Base-by-base conservation (phyloP, 2,888 invertebrate species). In the Linnaemya vulpina region DNA sequence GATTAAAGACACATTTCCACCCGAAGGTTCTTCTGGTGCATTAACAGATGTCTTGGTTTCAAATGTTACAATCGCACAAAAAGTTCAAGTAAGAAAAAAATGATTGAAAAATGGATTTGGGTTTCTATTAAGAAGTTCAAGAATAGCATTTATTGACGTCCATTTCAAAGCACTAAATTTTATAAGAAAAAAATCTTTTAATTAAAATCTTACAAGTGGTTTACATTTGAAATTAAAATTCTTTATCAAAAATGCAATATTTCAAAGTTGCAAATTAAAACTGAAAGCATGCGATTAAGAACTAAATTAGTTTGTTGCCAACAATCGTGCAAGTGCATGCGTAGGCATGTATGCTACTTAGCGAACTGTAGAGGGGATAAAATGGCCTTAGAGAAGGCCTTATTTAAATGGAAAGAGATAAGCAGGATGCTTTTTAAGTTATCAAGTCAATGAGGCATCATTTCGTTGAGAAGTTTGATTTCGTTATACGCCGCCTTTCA, bases 231-330 rank as follows among this genome's bases (percentile, higher is more conserved):
- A 53, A 38, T 68, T 55, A 10, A 49, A 20, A 71, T 15, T 60
- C 8, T 17, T n/a, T 11, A 43, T 11, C 13, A 20, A 15, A 58
- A 73, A 60, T 35, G 62, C 3, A 38, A 62, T 63, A 75, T 51
- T 63, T 63, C 30, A 75, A 40, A 63, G 30, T 43, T 53, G 30
- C 43, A 30, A 43, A 43, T 55, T 53, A 53, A 75, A 65, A 43
- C 38, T 53, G 25, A 63, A 53, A 53, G 75, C 63, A 65, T 17
- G 63, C 20, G 40, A 53, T 63, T 17, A 53, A 17, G 17, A 17
- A 62, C 20, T 25, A 10, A 30, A 35, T 4, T 10, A 73, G 7
- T 51, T 40, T 17, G 40, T 40, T 25, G 63, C 51, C 65, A 58
- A 35, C 58, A 73, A 5, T 4, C 30, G 22, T 11, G 20, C 17